These are phyloP conservation scores for Brachyistius frenatus DNA, from an alignment of 2,113 vertebrate genomes.

Conservation along the genomic window DNA sequence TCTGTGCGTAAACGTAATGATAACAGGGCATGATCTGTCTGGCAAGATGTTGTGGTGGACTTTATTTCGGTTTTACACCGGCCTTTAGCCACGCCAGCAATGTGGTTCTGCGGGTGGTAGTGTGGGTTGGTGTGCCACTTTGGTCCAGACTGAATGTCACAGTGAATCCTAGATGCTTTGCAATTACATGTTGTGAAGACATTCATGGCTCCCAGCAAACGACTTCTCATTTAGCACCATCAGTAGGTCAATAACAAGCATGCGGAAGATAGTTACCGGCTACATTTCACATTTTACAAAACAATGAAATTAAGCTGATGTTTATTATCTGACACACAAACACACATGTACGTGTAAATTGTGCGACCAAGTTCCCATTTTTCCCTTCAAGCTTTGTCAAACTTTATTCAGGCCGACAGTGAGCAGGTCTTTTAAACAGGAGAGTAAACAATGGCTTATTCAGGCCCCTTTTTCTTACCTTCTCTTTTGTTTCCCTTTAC, in stretches of 20 bases:
- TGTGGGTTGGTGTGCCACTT: background rate
- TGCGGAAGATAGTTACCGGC: too few species aligned
- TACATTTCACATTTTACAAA: too few species aligned
- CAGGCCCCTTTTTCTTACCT: background rate
- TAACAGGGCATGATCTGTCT: conserved; percentile 7
- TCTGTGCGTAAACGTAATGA: conserved; percentile 9
- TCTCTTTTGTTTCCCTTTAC: background rate
- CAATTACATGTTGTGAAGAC: background rate
- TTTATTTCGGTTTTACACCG: background rate
- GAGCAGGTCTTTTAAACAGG: background rate
- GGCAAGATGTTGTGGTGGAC: background rate
- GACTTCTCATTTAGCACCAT: background rate
- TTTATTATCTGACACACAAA: background rate
- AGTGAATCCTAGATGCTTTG: background rate
- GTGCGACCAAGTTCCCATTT: too few species aligned
- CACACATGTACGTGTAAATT: too few species aligned
- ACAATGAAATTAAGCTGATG: too few species aligned
- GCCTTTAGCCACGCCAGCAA: background rate
- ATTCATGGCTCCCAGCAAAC: background rate
- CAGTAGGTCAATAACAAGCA: background rate
- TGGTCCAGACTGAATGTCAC: background rate
- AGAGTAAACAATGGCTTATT: too few species aligned
- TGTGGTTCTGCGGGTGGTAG: background rate
- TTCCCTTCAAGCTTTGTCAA: background rate
- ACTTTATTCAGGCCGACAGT: background rate